Evolutionary conservation across 2,797 vertebrate genomes (phyloP), one percentile per base, ranked within the genome.

Genomic region (Spondyliosoma cantharus): DNA sequence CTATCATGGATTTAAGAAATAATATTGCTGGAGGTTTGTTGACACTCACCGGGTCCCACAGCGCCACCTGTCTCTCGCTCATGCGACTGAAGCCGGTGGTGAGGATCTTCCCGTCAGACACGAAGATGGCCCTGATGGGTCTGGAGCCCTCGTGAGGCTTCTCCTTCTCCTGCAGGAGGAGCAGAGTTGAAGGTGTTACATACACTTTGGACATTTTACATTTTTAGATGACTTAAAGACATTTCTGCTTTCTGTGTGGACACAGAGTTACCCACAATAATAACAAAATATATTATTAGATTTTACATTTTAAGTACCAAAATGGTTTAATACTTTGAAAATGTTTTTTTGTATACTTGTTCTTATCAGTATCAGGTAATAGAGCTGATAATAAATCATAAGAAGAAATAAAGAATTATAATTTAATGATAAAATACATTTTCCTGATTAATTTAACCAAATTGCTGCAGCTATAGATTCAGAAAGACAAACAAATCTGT

Each of bases 21-120:
- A 2, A 37, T 11, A 7, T 4, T n/a, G 13, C 5, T 53, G 2
- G 7, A 43, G 20, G 29, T 45, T 16, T 17, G 45, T 43, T 7
- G 25, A 20, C 29, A 90, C 97, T 95, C 83, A 98, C 97, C 43
- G 87, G 94, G 85, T 97, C 96, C 97, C 97, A 98, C 84, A 97
- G 94, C 32, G 97, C 97, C 95, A 98, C 95, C 95, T 98, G 97
- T 64, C 97, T 92, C 90, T 98, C 97, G 0, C 97, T 97, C 96
- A 97, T 96, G 54, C 96, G 96, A 80, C 96, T 97, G 90, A 97
- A 97, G 15, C 97, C 96, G 0, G 97, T 97, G 48, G 92, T 97
- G 81, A 97, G 93, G 89, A 97, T 96, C 90, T 96, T 96, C 2
- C 93, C 95, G 0, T 96, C 93, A 0, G 95, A 95, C 61, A 96